Evolutionary conservation across 2,888 invertebrate species (phyloP).

Genomic region (Drosophila austrosaltans): DNA sequence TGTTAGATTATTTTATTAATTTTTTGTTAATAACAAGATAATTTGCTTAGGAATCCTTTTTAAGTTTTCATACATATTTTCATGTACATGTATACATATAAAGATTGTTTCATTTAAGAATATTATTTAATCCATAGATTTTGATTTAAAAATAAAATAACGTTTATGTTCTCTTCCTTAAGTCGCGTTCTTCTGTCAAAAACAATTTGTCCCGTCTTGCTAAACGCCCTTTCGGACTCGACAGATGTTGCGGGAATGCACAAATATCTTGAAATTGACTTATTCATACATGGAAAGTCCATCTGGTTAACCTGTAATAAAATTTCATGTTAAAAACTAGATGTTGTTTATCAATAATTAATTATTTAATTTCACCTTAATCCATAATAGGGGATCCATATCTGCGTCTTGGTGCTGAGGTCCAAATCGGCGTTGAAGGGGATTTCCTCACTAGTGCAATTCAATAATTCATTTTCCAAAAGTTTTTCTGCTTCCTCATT

Average conservation of each 20-base stretch:
- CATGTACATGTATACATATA: too few relatives aligned
- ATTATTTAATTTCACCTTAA: slow-evolving; percentile 19
- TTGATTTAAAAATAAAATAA: slow-evolving; percentile 13
- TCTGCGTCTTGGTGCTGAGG: not conserved
- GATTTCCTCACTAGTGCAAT: not conserved
- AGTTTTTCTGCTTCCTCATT: not conserved
- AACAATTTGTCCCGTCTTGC: slow-evolving; percentile 19
- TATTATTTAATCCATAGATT: not conserved
- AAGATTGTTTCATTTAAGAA: too few relatives aligned
- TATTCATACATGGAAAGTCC: slow-evolving; percentile 1
- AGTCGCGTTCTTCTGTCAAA: slow-evolving; percentile 16
- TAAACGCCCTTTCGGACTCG: slow-evolving; percentile 9
- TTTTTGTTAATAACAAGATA: too few relatives aligned
- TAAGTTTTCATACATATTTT: too few relatives aligned
- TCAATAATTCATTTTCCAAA: not conserved
- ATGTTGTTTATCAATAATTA: not conserved
- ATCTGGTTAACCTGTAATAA: slow-evolving; percentile 13
- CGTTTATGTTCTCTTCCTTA: slow-evolving; percentile 15
- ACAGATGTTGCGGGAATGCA: slow-evolving; percentile 19
- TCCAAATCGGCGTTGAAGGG: not conserved
- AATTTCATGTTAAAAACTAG: slow-evolving; percentile 15
- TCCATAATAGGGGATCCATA: not conserved
- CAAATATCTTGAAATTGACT: slow-evolving; percentile 5
- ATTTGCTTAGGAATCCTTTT: too few relatives aligned
- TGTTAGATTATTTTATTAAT: too few relatives aligned